Conservation (phyloP, 1,140 invertebrate genomes). For the Coboldia fuscipes region DNA sequence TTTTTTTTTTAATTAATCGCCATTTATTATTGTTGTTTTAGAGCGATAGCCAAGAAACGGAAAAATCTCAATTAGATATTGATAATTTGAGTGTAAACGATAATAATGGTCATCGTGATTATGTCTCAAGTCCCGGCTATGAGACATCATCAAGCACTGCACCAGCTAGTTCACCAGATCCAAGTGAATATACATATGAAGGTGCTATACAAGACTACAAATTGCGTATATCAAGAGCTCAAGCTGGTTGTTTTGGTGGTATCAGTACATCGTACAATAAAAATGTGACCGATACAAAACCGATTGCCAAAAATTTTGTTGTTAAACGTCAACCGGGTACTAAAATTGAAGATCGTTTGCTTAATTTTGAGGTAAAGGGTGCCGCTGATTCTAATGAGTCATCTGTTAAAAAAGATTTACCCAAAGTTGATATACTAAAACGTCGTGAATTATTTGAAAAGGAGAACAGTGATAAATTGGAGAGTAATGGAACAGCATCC, state of each 20-base stretch:
- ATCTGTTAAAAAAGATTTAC: slow-evolving; percentile 29
- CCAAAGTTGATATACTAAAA: slow-evolving; percentile 63
- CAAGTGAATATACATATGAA: slow-evolving; percentile 60
- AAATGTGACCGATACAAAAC: slow-evolving; percentile 5
- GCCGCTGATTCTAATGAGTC: slow-evolving; percentile 14
- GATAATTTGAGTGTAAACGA: slow-evolving; percentile 30
- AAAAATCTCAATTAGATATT: slow-evolving; percentile 37
- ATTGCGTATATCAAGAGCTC: slow-evolving; percentile 37
- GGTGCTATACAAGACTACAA: slow-evolving; percentile 67
- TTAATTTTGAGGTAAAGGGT: slow-evolving; percentile 19
- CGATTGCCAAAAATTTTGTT: slow-evolving; percentile 8
- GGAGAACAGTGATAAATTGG: slow-evolving; percentile 12
- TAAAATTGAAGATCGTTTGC: slow-evolving; percentile 18
- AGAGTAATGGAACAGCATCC: slow-evolving; percentile 12
- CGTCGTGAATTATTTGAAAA: slow-evolving; percentile 63
- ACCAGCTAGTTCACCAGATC: slow-evolving; percentile 17
- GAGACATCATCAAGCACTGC: slow-evolving; percentile 17
- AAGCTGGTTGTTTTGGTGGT: slow-evolving; percentile 7
- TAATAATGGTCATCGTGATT: slow-evolving; percentile 18
- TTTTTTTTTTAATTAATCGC: slow-evolving; percentile 1
- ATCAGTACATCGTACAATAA: slow-evolving; percentile 15
- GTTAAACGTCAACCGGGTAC: slow-evolving; percentile 10
- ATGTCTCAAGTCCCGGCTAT: slow-evolving; percentile 15
- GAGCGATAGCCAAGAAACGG: slow-evolving; percentile 39
- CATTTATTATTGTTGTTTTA: slow-evolving; percentile 18